Evolutionary conservation across 2,888 invertebrate species (phyloP), one percentile per base, ranked within the genome.

Genomic region (Melitaea athalia): DNA sequence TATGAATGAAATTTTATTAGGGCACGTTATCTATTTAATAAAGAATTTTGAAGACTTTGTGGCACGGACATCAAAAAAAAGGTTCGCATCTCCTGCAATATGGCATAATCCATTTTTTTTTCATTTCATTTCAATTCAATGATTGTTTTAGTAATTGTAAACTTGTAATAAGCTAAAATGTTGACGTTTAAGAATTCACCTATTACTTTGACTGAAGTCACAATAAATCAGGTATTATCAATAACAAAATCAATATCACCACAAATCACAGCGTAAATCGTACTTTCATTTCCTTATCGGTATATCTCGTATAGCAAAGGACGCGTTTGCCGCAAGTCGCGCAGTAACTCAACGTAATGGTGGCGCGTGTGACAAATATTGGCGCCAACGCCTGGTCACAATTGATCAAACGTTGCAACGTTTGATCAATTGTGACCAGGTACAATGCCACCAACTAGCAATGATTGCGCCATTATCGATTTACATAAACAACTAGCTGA

Each of bases 311-410:
- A 33, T 33, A 55, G 14, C 12, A 55, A 55, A 31, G 7, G 14
- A 55, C 31, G 31, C 53, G 14, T 55, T 55, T 55, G 33, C 53
- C 53, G 53, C 33, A 53, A 53, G 53, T 24, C 53, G 53, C 17
- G 17, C 24, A 42, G 8, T 59, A 59, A 59, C 43, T 59, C 59
- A 59, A 12, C 42, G 24, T 59, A 59, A 59, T 43, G 59, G 59
- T 6, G 43, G 59, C 59, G 17, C 14, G 59, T 12, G 17, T 59
- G 59, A 59, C 59, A 43, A 59, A 59, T 59, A 59, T 59, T 59
- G 42, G 59, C 42, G 43, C 59, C 59, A 59, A 59, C n/a, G n/a
- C n/a, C n/a, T n/a, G n/a, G n/a, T n/a, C n/a, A n/a, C n/a, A n/a
- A n/a, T n/a, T n/a, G n/a, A n/a, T n/a, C n/a, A n/a, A n/a, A n/a